A percentile compares a stretch with the other conserved stretches of the same genome.
Evolutionary conservation across 37 sponge, comb jelly and placozoan species (phyloP).

Genomic region (Haliclona indistincta): DNA sequence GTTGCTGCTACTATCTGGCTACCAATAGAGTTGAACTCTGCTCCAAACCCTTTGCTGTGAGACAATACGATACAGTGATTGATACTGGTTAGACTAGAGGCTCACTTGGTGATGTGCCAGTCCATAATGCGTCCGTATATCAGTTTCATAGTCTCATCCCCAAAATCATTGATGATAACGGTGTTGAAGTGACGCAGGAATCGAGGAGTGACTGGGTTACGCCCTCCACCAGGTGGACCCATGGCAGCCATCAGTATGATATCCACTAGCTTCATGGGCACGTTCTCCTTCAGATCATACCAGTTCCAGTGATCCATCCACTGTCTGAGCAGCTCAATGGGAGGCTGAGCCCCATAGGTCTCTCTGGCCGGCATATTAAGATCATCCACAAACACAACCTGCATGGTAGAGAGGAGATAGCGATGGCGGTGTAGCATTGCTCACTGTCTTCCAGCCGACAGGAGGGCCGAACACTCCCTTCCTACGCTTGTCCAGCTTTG

Average conservation of each 20-base stretch:
- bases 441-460: slow-evolving; percentile 90
- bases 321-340: slow-evolving; percentile 97
- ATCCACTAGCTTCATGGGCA: slow-evolving; percentile 88
- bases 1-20: slow-evolving; percentile 81
- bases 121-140: slow-evolving; percentile 89
- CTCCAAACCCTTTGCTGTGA: slow-evolving; percentile 57
- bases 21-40: slow-evolving; percentile 75
- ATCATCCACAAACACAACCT: slow-evolving; percentile 98
- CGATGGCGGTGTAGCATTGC: background rate
- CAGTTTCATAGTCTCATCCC: slow-evolving; percentile 79
- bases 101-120: slow-evolving; percentile 88
- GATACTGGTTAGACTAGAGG: background rate
- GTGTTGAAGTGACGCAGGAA: slow-evolving; percentile 96
- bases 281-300: slow-evolving; percentile 80
- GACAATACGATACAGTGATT: background rate
- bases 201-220: slow-evolving; percentile 93
- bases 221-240: slow-evolving; percentile 98
- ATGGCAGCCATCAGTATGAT: slow-evolving; percentile 88
- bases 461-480: slow-evolving; percentile 99
- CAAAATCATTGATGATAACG: slow-evolving; percentile 95
- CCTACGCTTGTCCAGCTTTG: slow-evolving; percentile 97
- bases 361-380: slow-evolving; percentile 97
- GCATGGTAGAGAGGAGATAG: background rate
- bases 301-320: slow-evolving; percentile 98
- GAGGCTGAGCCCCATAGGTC: slow-evolving; percentile 97